Evolutionary conservation across 1,140 invertebrate species (phyloP).

Genomic region (Macrocentrus cingulum): DNA sequence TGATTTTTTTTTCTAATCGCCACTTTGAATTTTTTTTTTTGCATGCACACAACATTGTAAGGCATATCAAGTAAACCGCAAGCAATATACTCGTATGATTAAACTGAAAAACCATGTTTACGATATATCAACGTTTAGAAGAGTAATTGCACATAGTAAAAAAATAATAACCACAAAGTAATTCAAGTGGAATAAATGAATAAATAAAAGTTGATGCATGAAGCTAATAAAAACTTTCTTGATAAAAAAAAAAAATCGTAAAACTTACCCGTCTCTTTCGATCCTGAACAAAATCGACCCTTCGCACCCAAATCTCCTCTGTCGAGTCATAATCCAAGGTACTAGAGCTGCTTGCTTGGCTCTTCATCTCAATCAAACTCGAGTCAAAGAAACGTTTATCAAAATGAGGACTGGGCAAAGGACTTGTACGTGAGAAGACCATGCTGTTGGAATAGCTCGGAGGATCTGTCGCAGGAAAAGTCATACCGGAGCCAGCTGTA

Average conservation of each 20-base stretch:
- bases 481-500: slow-evolving; percentile 54
- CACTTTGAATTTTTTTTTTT: too few species aligned
- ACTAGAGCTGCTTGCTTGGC: slow-evolving; percentile 66
- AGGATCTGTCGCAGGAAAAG: slow-evolving; percentile 54
- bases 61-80: too few species aligned
- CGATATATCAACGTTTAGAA: too few species aligned
- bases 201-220: too few species aligned
- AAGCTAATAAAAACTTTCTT: slow-evolving; percentile 5
- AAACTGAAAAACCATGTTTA: too few species aligned
- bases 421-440: slow-evolving; percentile 56
- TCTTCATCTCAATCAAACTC: slow-evolving; percentile 79
- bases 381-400: slow-evolving; percentile 80
- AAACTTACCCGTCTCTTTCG: slow-evolving; percentile 49
- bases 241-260: slow-evolving; percentile 17
- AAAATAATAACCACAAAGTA: not conserved
- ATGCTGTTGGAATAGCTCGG: slow-evolving; percentile 54
- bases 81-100: too few species aligned
- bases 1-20: too few species aligned
- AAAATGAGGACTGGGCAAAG: slow-evolving; percentile 68
- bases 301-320: slow-evolving; percentile 73
- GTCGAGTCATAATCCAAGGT: slow-evolving; percentile 63
- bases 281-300: slow-evolving; percentile 58
- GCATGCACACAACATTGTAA: too few species aligned
- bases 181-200: too few species aligned
- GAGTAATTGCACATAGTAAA: too few species aligned